These are phyloP conservation scores for Carollia perspicillata DNA, from an alignment of 2,113 vertebrate genomes.

Conservation along the genomic window DNA sequence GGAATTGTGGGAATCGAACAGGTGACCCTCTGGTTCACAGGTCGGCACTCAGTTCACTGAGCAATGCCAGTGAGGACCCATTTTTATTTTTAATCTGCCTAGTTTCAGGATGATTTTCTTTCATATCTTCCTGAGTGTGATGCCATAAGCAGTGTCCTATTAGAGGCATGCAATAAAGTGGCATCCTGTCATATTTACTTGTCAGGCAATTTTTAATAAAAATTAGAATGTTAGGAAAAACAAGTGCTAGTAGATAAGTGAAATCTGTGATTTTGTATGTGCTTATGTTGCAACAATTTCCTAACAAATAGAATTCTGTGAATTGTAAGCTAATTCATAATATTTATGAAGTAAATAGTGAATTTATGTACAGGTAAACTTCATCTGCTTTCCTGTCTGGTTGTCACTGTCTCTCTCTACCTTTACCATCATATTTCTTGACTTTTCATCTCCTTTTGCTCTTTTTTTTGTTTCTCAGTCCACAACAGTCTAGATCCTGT, in stretches of 20 bases:
- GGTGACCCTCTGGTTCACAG: no score
- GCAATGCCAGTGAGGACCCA: no score
- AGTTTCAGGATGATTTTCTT: neutral
- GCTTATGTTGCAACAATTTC: neutral
- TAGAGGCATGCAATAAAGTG: neutral
- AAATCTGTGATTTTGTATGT: neutral
- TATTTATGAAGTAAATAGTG: neutral
- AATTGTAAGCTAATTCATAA: neutral
- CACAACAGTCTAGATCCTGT: neutral
- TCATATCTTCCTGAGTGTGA: neutral
- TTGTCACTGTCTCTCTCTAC: neutral
- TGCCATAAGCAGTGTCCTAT: neutral
- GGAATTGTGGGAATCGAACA: no score
- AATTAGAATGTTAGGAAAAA: constrained; percentile 37
- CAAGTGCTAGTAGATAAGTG: neutral
- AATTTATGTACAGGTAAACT: neutral
- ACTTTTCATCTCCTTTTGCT: neutral
- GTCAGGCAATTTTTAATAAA: neutral
- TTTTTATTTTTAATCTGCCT: neutral
- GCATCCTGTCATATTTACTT: neutral
- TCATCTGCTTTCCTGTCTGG: neutral
- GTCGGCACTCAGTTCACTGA: no score
- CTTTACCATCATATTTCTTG: neutral
- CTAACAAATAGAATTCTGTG: neutral
- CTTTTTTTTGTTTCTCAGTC: neutral